Evolutionary conservation across 2,888 invertebrate species (phyloP).

Genomic region (Liopterus haemorrhoidalis): DNA sequence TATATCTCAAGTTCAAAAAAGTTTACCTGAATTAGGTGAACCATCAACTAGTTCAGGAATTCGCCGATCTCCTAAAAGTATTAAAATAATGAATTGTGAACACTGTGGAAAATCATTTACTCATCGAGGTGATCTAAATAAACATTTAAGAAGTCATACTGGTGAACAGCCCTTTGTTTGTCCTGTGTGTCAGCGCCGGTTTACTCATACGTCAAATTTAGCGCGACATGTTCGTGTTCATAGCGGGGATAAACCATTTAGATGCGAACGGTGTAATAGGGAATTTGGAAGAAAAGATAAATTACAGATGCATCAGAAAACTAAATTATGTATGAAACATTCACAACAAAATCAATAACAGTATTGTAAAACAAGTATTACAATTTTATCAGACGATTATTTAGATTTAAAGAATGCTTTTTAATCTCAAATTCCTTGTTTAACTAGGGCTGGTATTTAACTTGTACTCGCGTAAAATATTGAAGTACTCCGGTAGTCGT

Average conservation of each 20-base stretch:
- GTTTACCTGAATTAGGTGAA: neutral
- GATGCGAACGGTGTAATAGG: conserved; percentile 40
- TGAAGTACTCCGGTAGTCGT: too few species aligned
- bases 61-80: conserved; percentile 1
- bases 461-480: too few species aligned
- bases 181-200: conserved; percentile 38
- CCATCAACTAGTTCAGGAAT: conserved; percentile 13
- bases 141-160: conserved; percentile 42
- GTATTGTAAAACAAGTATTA: neutral
- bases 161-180: conserved; percentile 42
- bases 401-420: too few species aligned
- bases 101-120: conserved; percentile 41
- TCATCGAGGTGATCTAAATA: conserved; percentile 43
- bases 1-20: too few species aligned
- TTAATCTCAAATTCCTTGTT: too few species aligned
- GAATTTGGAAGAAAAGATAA: conserved; percentile 43
- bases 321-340: conserved; percentile 35
- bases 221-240: conserved; percentile 72
- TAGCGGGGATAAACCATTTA: conserved; percentile 67
- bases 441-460: too few species aligned
- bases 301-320: conserved; percentile 39
- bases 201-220: conserved; percentile 57
- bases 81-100: conserved; percentile 36
- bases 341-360: neutral
- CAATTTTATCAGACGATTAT: too few species aligned